These are phyloP conservation scores for Labroides dimidiatus DNA, from an alignment of 2,797 vertebrate genomes.

Conservation along the genomic window DNA sequence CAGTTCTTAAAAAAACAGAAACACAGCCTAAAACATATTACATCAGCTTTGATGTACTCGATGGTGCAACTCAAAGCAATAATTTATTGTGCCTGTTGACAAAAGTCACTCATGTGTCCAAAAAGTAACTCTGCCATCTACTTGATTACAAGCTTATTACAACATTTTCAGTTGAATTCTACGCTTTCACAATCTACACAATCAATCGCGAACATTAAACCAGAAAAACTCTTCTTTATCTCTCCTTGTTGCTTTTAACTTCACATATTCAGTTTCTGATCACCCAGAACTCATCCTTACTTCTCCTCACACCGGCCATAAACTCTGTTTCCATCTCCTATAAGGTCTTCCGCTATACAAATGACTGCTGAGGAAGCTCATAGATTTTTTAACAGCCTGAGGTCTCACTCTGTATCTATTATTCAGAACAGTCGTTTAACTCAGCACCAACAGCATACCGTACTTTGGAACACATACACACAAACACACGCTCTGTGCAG, in stretches of 20 bases:
- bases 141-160: too few species aligned
- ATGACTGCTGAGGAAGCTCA: conserved; percentile 59
- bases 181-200: too few species aligned
- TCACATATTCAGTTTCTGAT: conserved; percentile 3
- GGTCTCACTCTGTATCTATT: conserved; percentile 48
- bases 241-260: not conserved
- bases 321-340: conserved; percentile 27
- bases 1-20: too few species aligned
- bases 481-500: not conserved
- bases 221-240: not conserved
- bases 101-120: too few species aligned
- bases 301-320: conserved; percentile 6
- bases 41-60: too few species aligned
- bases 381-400: conserved; percentile 63
- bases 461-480: conserved; percentile 23
- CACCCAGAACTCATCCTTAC: not conserved
- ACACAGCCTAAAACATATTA: too few species aligned
- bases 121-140: too few species aligned
- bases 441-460: conserved; percentile 40
- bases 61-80: too few species aligned
- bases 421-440: conserved; percentile 64
- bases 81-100: too few species aligned
- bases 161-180: too few species aligned
- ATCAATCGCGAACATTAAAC: too few species aligned
- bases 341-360: conserved; percentile 36